Base-by-base conservation (phyloP, 2,888 invertebrate species). In the Calameuta idolon region DNA sequence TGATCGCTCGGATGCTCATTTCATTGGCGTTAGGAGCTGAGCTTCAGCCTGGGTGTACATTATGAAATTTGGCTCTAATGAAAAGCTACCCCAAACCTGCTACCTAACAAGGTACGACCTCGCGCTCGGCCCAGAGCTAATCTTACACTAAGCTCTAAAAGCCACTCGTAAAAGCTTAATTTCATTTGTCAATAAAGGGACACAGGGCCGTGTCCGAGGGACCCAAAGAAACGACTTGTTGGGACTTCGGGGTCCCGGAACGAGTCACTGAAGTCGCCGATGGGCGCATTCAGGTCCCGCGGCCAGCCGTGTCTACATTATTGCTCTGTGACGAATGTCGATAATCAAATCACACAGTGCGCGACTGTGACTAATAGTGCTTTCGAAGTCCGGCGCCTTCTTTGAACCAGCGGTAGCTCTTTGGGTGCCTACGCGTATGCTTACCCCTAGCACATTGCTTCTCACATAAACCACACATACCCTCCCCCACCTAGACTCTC, bases 261-360 rank as follows among this genome's bases (percentile, higher is more conserved):
- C 71, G 71, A 31, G 31, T 34, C 33, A 30, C 71, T 31, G 34
- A 31, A 34, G 75, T 37, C 40, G 69, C 75, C 71, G 37, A 75
- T 15, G 73, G 69, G 69, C 40, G 55, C 55, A 23, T 71, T 34
- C 31, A 12, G 34, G 71, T 12, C 71, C 31, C 71, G 31, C 55
- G 77, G 69, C 79, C 80, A 81, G 79, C 81, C 83, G 79, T 68
- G 71, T 81, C 82, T 83, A 81, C 82, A 78, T 80, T 83, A 80
- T 81, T 82, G 81, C 81, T 68, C 80, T 82, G 83, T 83, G 82
- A 84, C 84, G 82, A 82, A 84, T 81, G 80, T 82, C 82, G 76
- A 81, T 82, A 84, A 84, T 83, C 83, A 83, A 83, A 84, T 84
- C 82, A 83, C 79, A 83, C 79, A 82, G 81, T 81, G 77, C 79